Base-by-base conservation (phyloP, 2,888 invertebrate species). In the Leptinotarsa haldemani region DNA sequence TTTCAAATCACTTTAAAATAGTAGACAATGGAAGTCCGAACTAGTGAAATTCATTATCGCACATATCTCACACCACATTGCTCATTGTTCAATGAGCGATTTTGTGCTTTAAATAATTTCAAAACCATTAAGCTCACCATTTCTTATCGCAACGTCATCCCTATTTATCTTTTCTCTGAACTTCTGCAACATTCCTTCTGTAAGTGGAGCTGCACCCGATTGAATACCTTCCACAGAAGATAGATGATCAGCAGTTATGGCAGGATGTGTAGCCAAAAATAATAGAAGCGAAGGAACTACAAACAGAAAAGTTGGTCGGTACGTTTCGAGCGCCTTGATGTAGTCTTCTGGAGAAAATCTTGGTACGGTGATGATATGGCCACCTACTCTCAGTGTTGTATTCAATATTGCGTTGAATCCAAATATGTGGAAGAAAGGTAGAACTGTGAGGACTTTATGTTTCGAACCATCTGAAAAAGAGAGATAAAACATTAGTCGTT, bases 391-490 rank as follows among this genome's bases (percentile, higher is more conserved):
- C 2, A 94, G 84, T 48, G 90, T 89, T 66, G 90, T 88, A 79
- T 93, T 91, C 80, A 94, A 87, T 48, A 94, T 90, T 4, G 91
- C 91, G 79, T 92, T 92, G 84, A 93, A 92, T 2, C 94, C 95
- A 84, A 93, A 95, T 76, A 94, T 94, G 85, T 95, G 95, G 87
- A 93, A 95, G 86, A 94, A 93, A 3, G 95, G 95, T 12, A 95
- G 89, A 0, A 93, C 91, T 1, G 92, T 91, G 20, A 93, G 85
- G 3, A 90, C 86, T 4, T 89, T 88, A 70, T 92, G 90, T 73
- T 89, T 88, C 82, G 88, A 86, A 30, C 89, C 89, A n/a, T 89
- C 87, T 79, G 72, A 52, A 77, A 75, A 56, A 2, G 30, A 61
- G 1, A 66, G 1, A 56, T 40, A 25, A 18, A 46, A 70, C 64